phyloP scores from a whole-genome alignment of 2,797 vertebrate species.

The Premnoplex brunnescens region DNA sequence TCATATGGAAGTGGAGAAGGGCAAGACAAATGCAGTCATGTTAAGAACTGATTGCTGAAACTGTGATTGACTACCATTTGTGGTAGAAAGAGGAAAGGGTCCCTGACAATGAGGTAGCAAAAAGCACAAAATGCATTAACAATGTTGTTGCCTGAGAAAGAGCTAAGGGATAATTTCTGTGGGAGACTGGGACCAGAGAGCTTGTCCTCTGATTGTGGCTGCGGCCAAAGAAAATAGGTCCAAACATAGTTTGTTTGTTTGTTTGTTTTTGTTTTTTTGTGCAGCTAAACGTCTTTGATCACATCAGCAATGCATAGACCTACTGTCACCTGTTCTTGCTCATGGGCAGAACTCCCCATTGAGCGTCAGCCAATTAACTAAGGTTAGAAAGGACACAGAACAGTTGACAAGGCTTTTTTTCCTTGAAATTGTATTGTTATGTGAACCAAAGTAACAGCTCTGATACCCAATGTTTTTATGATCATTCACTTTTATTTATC shows the following conservation, averaged over 20 bases:
- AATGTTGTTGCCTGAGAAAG: background rate
- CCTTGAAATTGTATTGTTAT: background rate
- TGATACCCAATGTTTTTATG: background rate
- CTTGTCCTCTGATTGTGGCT: background rate
- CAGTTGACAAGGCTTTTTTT: background rate
- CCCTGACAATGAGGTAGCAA: background rate
- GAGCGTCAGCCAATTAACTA: background rate
- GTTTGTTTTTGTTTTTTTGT: background rate
- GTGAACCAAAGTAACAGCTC: background rate
- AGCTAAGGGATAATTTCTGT: background rate
- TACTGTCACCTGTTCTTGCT: background rate
- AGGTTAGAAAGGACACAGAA: constrained; percentile 6
- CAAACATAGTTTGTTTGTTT: background rate
- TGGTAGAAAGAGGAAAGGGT: background rate
- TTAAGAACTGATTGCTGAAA: constrained; percentile 25
- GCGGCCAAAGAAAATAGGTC: background rate
- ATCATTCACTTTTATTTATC: constrained; percentile 18
- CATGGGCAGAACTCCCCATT: background rate
- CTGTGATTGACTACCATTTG: background rate
- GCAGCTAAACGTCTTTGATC: background rate
- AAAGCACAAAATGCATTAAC: background rate
- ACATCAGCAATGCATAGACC: background rate
- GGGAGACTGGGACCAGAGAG: background rate
- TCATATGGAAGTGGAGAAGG: background rate
- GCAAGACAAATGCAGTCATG: background rate